These are phyloP conservation scores for Drosophila anceps DNA, from an alignment of 2,888 invertebrate species.

Conservation along the genomic window DNA sequence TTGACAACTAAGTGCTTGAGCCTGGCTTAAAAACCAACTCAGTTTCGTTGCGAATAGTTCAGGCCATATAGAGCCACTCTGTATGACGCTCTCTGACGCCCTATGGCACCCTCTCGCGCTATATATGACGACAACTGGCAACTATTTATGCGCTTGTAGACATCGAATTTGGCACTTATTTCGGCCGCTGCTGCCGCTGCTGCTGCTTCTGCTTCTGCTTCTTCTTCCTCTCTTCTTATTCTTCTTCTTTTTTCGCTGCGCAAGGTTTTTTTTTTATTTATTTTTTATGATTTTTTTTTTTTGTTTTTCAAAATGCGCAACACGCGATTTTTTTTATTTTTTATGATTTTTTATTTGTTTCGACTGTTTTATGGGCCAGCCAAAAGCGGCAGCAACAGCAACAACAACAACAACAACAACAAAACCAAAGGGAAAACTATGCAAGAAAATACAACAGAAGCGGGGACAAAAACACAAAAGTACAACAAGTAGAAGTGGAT, in stretches of 20 bases:
- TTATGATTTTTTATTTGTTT: constrained; percentile 33
- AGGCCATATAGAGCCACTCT: background rate
- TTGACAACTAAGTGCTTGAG: too few species aligned
- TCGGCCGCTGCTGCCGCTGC: background rate
- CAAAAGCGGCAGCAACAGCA: background rate
- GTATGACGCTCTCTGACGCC: background rate
- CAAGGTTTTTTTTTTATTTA: constrained; percentile 39
- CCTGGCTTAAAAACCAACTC: background rate
- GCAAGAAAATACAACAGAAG: constrained; percentile 2
- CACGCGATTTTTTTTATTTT: constrained; percentile 29
- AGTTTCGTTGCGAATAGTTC: background rate
- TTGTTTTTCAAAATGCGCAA: constrained; percentile 10
- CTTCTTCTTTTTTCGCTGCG: constrained; percentile 10
- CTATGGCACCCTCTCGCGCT: too few species aligned
- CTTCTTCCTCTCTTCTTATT: constrained; percentile 5
- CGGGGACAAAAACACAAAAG: background rate
- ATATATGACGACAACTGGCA: constrained; percentile 12
- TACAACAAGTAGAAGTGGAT: background rate
- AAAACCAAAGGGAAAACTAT: background rate
- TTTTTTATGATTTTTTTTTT: constrained; percentile 8
- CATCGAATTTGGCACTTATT: constrained; percentile 23
- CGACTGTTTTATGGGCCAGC: constrained; percentile 38
- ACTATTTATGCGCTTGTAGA: constrained; percentile 36
- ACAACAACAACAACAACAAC: constrained; percentile 22
- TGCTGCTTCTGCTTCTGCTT: background rate